Conservation (phyloP, 2,113 vertebrate genomes). For the Rhombomys opimus region DNA sequence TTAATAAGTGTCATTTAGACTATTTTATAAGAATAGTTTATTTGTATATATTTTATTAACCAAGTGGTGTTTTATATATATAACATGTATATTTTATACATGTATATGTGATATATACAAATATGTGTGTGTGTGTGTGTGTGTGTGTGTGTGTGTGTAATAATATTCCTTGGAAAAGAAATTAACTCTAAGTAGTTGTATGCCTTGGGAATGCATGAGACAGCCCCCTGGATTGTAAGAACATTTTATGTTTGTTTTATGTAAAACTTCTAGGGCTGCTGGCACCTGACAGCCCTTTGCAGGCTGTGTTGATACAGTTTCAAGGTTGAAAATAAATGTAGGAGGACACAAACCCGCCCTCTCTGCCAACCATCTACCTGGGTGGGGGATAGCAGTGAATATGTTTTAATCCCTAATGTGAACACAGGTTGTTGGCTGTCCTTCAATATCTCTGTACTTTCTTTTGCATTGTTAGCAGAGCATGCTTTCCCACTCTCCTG, state of each 20-base stretch:
- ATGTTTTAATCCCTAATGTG: neutral
- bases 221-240: neutral
- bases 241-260: neutral
- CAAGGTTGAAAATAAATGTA: neutral
- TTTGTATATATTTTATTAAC: neutral
- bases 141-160: neutral
- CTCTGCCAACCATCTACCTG: neutral
- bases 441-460: neutral
- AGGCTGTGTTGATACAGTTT: accelerated
- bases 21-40: slow-evolving; percentile 26
- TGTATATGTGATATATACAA: neutral
- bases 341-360: neutral
- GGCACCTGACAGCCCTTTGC: neutral
- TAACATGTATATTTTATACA: neutral
- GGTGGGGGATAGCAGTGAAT: neutral
- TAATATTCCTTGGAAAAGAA: too few relatives aligned
- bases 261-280: neutral
- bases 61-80: neutral
- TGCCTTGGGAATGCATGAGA: neutral
- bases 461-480: neutral
- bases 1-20: slow-evolving; percentile 4
- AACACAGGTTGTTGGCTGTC: neutral
- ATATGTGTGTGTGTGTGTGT: too few relatives aligned
- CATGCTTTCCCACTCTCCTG: neutral
- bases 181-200: neutral